phyloP scores from a whole-genome alignment of 2,113 vertebrate genomes.

The Mesocricetus auratus region DNA sequence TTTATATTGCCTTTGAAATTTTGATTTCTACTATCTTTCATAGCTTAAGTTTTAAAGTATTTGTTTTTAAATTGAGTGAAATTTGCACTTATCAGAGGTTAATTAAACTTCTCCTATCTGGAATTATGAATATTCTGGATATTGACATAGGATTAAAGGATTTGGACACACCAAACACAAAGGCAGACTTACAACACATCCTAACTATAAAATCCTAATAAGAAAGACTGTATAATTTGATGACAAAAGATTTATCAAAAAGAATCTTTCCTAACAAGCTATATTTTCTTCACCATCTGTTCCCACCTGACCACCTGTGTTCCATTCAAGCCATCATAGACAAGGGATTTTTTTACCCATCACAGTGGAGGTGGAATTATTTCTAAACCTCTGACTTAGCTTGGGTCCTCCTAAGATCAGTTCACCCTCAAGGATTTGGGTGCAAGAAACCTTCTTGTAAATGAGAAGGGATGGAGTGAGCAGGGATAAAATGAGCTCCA shows the following conservation, averaged over 20 bases:
- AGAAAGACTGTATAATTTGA: slow-evolving; percentile 45
- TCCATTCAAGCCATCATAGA: slow-evolving; percentile 60
- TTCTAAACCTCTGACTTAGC: background rate
- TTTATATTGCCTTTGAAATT: slow-evolving; percentile 65
- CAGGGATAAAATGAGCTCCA: background rate
- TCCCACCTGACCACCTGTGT: slow-evolving; percentile 38
- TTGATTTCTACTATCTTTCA: slow-evolving; percentile 57
- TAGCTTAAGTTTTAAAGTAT: slow-evolving; percentile 67
- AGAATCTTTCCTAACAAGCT: slow-evolving; percentile 18
- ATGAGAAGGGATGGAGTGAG: background rate
- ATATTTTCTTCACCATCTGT: slow-evolving; percentile 61
- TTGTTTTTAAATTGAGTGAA: slow-evolving; percentile 69
- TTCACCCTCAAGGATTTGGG: background rate
- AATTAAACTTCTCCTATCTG: slow-evolving; percentile 63
- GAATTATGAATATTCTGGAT: slow-evolving; percentile 65
- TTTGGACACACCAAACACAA: background rate
- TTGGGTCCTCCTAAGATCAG: slow-evolving; percentile 42
- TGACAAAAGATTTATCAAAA: slow-evolving; percentile 63
- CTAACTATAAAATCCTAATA: slow-evolving; percentile 46
- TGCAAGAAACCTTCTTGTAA: background rate
- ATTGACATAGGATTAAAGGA: slow-evolving; percentile 62
- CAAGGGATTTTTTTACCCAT: background rate
- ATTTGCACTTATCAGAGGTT: slow-evolving; percentile 62
- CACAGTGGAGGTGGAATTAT: slow-evolving; percentile 44
- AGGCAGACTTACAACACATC: background rate